phyloP scores from a whole-genome alignment of 2,797 vertebrate genomes.

The Brachyalestes nurse region DNA sequence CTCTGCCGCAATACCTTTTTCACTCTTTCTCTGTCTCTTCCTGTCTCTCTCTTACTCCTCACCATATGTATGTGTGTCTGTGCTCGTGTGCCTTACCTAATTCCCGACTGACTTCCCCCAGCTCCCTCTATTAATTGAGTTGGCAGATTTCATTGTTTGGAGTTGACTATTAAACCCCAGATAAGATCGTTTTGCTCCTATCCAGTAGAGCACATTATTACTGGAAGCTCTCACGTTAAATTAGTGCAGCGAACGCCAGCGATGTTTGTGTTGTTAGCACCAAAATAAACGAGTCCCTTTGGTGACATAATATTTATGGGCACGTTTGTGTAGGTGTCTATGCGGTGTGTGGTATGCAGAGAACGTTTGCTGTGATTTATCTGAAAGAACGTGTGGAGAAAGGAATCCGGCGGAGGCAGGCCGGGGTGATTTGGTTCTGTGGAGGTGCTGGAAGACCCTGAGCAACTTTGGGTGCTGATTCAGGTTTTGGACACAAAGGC shows the following conservation, averaged over 20 bases:
- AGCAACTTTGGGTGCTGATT: constrained; percentile 8
- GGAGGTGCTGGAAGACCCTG: constrained; percentile 25
- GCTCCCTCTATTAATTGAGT: constrained; percentile 42
- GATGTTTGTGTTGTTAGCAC: constrained; percentile 6
- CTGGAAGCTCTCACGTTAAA: constrained; percentile 21
- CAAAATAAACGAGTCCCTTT: constrained; percentile 7
- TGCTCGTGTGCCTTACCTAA: neutral
- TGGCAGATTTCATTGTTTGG: constrained; percentile 43
- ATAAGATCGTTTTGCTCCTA: constrained; percentile 39
- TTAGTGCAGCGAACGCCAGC: constrained; percentile 16
- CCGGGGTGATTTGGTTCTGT: constrained; percentile 35
- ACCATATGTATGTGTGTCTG: neutral
- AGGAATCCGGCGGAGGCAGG: constrained; percentile 26
- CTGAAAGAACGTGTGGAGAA: constrained; percentile 26
- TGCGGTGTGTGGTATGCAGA: constrained; percentile 24
- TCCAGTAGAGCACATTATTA: constrained; percentile 47
- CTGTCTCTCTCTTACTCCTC: neutral
- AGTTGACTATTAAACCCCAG: constrained; percentile 39
- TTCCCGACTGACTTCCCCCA: constrained; percentile 9
- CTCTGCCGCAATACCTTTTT: neutral
- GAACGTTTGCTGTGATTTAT: constrained; percentile 43
- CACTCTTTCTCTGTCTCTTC: neutral
- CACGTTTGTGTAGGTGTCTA: constrained; percentile 42
- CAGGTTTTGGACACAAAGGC: constrained; percentile 5
- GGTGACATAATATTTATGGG: constrained; percentile 30